phyloP scores from a whole-genome alignment of 1,140 invertebrate genomes.

The Olivierus martensii region DNA sequence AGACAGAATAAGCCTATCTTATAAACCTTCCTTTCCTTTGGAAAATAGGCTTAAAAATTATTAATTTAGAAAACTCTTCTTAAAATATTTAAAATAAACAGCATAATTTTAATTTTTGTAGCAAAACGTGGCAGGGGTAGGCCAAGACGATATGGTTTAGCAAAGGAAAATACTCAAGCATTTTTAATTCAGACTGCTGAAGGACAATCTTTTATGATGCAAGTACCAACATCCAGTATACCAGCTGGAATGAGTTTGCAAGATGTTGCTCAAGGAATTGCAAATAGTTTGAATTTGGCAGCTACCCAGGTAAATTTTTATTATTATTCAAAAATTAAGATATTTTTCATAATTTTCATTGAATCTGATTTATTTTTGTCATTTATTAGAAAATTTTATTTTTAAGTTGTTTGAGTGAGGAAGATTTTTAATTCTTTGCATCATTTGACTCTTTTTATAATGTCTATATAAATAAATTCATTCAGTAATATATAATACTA shows the following conservation, averaged over 20 bases:
- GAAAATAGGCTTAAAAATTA: no score
- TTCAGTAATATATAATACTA: no score
- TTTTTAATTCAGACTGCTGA: constrained; percentile 28
- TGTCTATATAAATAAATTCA: no score
- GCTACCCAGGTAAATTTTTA: constrained; percentile 3
- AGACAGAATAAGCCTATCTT: no score
- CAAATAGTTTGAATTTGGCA: constrained; percentile 9
- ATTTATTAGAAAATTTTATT: no score
- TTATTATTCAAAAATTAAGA: neutral
- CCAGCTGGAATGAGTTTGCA: constrained; percentile 9
- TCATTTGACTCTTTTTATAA: no score
- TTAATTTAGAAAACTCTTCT: no score
- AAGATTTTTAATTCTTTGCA: no score
- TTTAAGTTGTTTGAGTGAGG: no score
- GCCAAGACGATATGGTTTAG: constrained; percentile 24
- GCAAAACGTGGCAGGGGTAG: constrained; percentile 27
- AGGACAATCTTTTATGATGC: constrained; percentile 30
- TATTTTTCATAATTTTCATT: no score
- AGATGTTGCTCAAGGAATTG: constrained; percentile 15
- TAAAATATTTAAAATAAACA: neutral
- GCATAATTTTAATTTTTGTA: constrained; percentile 4
- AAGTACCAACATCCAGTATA: constrained; percentile 16
- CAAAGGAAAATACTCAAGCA: constrained; percentile 24
- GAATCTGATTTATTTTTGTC: no score
- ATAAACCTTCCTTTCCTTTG: no score